Conservation (phyloP, 2,113 vertebrate genomes). For the Psephotus haematonotus region DNA sequence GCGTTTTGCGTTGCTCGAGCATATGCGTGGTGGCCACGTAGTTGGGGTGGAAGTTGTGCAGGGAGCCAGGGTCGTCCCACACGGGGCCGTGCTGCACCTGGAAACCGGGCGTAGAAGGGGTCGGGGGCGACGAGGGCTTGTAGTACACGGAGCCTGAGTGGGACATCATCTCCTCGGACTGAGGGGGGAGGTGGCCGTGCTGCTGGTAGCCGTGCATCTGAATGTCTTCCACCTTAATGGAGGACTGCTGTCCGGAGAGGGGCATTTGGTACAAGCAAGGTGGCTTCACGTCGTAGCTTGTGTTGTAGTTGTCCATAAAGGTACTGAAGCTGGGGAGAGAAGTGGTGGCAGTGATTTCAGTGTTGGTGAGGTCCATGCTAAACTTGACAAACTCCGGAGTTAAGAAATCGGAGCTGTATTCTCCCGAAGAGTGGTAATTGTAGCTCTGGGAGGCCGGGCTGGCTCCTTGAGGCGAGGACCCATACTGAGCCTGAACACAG, state of each 20-base stretch:
- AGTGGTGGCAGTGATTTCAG: conserved; percentile 98
- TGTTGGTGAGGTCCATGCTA: conserved; percentile 99
- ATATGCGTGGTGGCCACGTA: conserved; percentile 95
- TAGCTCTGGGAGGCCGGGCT: conserved; percentile 88
- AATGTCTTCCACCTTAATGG: conserved; percentile 98
- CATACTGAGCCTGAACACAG: conserved; percentile 93
- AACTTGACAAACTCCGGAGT: conserved; percentile 99
- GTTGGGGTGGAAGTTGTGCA: conserved; percentile 98
- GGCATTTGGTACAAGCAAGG: conserved; percentile 99
- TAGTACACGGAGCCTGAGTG: conserved; percentile 97
- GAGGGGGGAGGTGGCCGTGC: conserved; percentile 90
- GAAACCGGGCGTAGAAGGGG: conserved; percentile 91
- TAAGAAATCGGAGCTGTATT: conserved; percentile 99
- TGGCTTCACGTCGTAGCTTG: conserved; percentile 98
- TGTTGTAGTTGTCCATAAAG: conserved; percentile 99
- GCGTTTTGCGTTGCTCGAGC: conserved; percentile 95
- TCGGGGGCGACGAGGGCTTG: conserved; percentile 95
- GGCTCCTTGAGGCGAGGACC: not conserved
- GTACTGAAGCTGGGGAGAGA: conserved; percentile 99
- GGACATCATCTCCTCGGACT: conserved; percentile 93
- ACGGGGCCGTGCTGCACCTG: conserved; percentile 92
- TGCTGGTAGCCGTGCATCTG: conserved; percentile 97
- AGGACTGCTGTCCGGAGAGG: conserved; percentile 92
- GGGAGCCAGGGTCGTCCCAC: conserved; percentile 96
- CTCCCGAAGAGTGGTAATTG: conserved; percentile 97